A percentile compares a stretch with the other conserved stretches of the same genome.
phyloP scores from a whole-genome alignment of 1,140 invertebrate genomes.

The Platyscapa corneri region DNA sequence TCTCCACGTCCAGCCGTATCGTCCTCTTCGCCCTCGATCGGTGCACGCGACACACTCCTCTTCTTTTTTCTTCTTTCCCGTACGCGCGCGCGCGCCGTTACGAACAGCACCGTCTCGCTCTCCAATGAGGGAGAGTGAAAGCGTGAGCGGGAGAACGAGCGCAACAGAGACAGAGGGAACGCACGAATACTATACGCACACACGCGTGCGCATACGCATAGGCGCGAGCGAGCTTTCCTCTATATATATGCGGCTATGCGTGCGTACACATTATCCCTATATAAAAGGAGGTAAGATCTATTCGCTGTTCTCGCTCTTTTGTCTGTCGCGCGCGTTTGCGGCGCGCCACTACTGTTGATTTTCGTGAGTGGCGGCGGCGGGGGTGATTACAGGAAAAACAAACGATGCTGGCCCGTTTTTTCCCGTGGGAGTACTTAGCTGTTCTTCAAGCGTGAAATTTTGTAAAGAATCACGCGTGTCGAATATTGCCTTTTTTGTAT shows the following conservation, averaged over 20 bases:
- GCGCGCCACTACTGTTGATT: neutral
- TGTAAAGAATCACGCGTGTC: no score
- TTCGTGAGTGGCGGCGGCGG: neutral
- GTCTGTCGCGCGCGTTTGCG: neutral
- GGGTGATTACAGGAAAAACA: neutral
- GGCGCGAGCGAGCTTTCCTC: neutral
- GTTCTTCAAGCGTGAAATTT: no score
- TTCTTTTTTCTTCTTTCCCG: conserved; percentile 9
- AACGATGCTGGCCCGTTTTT: neutral
- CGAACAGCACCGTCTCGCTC: conserved; percentile 10
- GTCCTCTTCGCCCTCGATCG: neutral
- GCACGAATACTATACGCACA: neutral
- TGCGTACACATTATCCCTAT: no score
- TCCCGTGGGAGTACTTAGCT: no score
- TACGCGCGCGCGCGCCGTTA: neutral
- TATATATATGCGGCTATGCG: no score
- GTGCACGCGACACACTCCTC: conserved; percentile 20
- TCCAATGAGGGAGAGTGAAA: neutral
- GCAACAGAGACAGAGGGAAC: neutral
- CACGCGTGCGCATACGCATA: neutral
- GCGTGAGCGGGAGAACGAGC: neutral
- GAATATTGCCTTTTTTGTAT: neutral
- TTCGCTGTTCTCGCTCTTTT: neutral
- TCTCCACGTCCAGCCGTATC: conserved; percentile 9
- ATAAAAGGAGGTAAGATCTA: no score